Conservation (phyloP, 1,140 invertebrate species). For the Drosophila tristis region DNA sequence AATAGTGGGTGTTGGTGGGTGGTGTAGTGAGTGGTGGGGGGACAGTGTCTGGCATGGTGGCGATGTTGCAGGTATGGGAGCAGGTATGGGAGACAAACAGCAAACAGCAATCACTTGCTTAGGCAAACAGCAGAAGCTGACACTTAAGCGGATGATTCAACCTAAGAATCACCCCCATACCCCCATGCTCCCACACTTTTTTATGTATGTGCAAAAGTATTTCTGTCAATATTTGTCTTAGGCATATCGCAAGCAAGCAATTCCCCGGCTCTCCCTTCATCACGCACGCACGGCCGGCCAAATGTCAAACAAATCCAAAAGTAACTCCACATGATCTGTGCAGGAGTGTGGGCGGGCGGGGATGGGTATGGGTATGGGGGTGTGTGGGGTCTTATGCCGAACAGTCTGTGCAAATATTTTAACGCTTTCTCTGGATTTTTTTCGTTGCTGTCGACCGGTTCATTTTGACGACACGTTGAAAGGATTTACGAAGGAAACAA, state of each 20-base stretch:
- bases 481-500: conserved; percentile 64
- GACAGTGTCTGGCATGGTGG: too few relatives aligned
- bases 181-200: neutral
- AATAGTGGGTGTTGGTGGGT: too few relatives aligned
- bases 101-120: conserved; percentile 76
- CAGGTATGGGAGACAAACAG: conserved; percentile 1
- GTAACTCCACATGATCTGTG: conserved; percentile 33
- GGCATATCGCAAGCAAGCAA: conserved; percentile 61
- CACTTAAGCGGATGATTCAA: conserved; percentile 59
- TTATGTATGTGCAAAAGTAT: conserved; percentile 39
- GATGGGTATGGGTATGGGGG: neutral
- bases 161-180: conserved; percentile 1
- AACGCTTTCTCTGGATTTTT: conserved; percentile 34
- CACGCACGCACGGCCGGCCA: conserved; percentile 45
- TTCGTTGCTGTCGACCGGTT: conserved; percentile 24
- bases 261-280: conserved; percentile 1
- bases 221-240: conserved; percentile 71
- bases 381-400: conserved; percentile 7
- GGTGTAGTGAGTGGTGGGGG: too few relatives aligned
- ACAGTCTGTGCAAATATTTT: conserved; percentile 74
- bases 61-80: neutral
- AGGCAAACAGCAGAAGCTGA: conserved; percentile 66
- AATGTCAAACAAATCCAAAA: conserved; percentile 64
- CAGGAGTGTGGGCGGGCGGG: neutral
- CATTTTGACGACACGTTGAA: conserved; percentile 75